phyloP scores from a whole-genome alignment of 1,140 invertebrate genomes.

The Drosophila sproati region DNA sequence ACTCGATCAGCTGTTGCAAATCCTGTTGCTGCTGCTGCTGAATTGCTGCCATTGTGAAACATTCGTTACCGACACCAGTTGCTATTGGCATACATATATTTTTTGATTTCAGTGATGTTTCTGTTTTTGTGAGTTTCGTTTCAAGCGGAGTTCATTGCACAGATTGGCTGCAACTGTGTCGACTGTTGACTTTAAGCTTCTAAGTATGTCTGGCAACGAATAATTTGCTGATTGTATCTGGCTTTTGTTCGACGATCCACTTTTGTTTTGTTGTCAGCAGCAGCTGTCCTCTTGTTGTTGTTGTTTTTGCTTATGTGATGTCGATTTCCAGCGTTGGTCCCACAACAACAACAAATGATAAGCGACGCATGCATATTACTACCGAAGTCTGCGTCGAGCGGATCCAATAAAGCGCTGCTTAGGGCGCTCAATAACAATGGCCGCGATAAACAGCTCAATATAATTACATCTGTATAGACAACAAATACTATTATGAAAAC shows the following conservation, averaged over 20 bases:
- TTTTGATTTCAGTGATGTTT: neutral
- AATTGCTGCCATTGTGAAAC: constrained; percentile 1
- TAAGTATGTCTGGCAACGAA: constrained; percentile 17
- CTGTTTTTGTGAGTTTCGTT: neutral
- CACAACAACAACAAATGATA: constrained; percentile 52
- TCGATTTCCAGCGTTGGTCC: constrained; percentile 33
- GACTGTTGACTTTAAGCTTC: constrained; percentile 18
- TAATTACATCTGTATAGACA: constrained; percentile 23
- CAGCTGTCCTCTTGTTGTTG: constrained; percentile 43
- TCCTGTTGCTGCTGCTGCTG: constrained; percentile 16
- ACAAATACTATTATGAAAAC: constrained; percentile 23
- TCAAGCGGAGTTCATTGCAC: constrained; percentile 29
- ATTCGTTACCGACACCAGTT: constrained; percentile 25
- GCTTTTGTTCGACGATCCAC: constrained; percentile 34
- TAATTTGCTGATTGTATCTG: constrained; percentile 43
- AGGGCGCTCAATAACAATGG: constrained; percentile 30
- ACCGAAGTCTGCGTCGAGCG: constrained; percentile 16
- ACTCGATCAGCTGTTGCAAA: constrained; percentile 43
- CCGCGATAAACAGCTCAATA: constrained; percentile 31
- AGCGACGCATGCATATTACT: constrained; percentile 61
- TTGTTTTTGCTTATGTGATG: constrained; percentile 34
- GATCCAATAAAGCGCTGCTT: constrained; percentile 23
- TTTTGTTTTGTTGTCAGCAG: constrained; percentile 44
- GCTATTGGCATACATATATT: neutral
- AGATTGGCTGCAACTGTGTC: neutral